Percentiles rank a stretch among this genome's conserved stretches.
Conservation (phyloP, 2,888 invertebrate species). For the Orthosia gracilis region DNA sequence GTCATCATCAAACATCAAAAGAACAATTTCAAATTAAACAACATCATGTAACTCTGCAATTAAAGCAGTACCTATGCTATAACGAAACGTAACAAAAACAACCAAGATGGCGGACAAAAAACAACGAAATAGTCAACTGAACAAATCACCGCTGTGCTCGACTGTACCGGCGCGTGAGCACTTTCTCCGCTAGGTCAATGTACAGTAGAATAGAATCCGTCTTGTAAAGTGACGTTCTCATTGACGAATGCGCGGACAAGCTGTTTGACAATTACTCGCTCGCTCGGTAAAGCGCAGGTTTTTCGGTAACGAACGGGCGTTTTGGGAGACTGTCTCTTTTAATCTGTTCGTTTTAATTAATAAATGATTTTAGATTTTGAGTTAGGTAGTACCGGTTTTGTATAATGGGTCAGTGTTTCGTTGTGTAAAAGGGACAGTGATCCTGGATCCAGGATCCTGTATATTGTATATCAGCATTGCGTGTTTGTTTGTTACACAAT, state of each 20-base stretch:
- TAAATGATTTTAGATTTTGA: no score
- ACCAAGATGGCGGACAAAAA: neutral
- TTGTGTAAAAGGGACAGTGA: no score
- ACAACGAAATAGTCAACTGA: slow-evolving; percentile 3
- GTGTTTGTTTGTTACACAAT: no score
- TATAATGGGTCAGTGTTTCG: no score
- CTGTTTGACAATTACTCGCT: neutral
- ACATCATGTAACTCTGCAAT: slow-evolving; percentile 16
- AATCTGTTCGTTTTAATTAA: no score
- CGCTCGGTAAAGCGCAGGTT: neutral
- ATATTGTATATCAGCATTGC: no score
- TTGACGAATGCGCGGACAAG: neutral
- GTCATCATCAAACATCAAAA: neutral
- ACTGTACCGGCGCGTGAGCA: slow-evolving; percentile 58
- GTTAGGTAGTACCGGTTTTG: no score
- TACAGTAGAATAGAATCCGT: slow-evolving; percentile 56
- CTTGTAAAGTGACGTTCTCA: slow-evolving; percentile 21
- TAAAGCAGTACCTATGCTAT: slow-evolving; percentile 16
- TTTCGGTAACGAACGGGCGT: no score
- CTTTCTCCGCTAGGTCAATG: slow-evolving; percentile 72
- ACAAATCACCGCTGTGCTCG: slow-evolving; percentile 36
- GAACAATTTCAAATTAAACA: neutral
- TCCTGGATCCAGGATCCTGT: no score
- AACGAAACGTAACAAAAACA: slow-evolving; percentile 16
- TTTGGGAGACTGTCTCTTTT: no score